These are phyloP conservation scores for Poecilia velifera DNA, from an alignment of 2,797 vertebrate genomes.

Conservation along the genomic window DNA sequence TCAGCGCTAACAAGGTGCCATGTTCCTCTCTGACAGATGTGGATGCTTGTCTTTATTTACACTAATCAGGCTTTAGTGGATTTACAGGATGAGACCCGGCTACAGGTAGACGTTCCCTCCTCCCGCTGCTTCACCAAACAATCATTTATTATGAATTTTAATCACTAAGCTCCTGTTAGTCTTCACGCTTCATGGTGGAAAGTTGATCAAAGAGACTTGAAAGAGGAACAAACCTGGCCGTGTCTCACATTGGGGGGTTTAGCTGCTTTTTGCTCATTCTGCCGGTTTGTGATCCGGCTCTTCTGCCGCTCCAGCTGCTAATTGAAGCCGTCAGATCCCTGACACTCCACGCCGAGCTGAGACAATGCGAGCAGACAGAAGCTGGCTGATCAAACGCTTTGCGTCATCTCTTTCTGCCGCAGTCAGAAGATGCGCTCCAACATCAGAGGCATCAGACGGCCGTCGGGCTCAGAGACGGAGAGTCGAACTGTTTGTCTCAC, in stretches of 20 bases:
- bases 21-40: neutral
- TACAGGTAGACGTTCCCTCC: neutral
- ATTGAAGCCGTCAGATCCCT: conserved; percentile 10
- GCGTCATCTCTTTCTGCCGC: conserved; percentile 6
- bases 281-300: neutral
- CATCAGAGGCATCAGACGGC: conserved; percentile 15
- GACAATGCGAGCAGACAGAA: conserved; percentile 20
- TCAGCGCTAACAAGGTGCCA: conserved; percentile 1
- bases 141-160: conserved; percentile 4
- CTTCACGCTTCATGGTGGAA: neutral
- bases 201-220: conserved; percentile 1
- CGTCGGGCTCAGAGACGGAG: neutral
- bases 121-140: neutral
- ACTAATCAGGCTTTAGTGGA: neutral
- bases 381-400: conserved; percentile 33
- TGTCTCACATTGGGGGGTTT: neutral
- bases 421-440: conserved; percentile 15
- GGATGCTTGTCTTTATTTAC: neutral
- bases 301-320: neutral
- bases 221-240: conserved; percentile 8
- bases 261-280: neutral
- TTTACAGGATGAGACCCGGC: neutral
- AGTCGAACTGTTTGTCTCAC: neutral
- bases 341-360: conserved; percentile 17
- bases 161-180: neutral